Evolutionary conservation across 2,113 vertebrate genomes (phyloP), one percentile per base, ranked within the genome.

Genomic region (Menidia beryllina): DNA sequence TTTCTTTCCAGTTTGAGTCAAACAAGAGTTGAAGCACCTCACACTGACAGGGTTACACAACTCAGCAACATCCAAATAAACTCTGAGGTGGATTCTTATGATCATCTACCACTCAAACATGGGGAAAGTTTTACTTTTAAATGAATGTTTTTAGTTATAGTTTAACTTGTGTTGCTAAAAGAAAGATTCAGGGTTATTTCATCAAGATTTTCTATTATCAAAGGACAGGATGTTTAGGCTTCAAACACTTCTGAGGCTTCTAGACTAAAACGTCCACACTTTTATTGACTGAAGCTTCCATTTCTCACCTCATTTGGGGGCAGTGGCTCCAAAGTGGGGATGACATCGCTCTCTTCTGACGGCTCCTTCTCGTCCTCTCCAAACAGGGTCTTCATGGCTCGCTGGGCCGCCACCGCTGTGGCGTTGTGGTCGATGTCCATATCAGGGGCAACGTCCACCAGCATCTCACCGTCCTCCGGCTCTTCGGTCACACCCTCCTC

Each of bases 311-410:
- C 97, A 0, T 94, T 93, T 6, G 93, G 74, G 0, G 97, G 96
- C 77, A 99, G 89, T 0, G 98, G 98, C 69, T 99, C 98, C 87
- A 99, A 79, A 0, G 97, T 99, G 6, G 98, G 98, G 77, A 98
- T 99, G 88, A 99, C 92, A 52, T 99, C 98, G 0, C 94, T 98
- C 70, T 99, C 98, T 47, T 98, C 98, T 0, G 96, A 95, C 7
- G 93, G 54, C 73, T 98, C 97, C 62, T 95, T 95, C 64, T 97
- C 96, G 2, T 98, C 97, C 0, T 98, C 98, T 48, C 95, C 96
- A 0, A 98, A 99, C 61, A 99, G 93, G 20, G 93, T 98, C 79
- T 98, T 98, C 84, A 98, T 97, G 75, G 95, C 94, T 8, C 96
- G 96, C 72, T 98, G 97, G 0, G 96, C 96, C 0, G 96, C 96